Base-by-base conservation (phyloP, 2,113 vertebrate genomes). In the Jacana jacana region DNA sequence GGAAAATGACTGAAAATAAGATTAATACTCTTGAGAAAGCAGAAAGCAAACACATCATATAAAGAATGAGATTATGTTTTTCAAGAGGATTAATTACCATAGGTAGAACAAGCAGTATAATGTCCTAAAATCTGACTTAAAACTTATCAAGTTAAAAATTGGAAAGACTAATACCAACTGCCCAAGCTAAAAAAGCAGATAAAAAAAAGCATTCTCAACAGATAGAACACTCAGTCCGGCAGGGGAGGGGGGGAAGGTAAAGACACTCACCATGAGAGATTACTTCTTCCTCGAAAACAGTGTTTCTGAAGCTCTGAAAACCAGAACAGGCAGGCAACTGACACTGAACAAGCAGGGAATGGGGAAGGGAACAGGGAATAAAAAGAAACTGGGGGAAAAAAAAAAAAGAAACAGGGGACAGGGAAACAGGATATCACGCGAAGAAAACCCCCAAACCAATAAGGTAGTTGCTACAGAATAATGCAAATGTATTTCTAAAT, bases 1-100 rank as follows among this genome's bases (percentile, higher is more conserved):
- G 55, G 55, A 91, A n/a, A 88, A 70, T 39, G 42, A 81, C 65
- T 63, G 80, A 79, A 92, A 87, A 48, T 84, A 91, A 78, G 33
- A 63, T 73, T 75, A 60, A 71, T 39, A 51, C 20, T 39, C 80
- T 33, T 78, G 82, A 91, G 91, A 95, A 91, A 83, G 33, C 28
- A 83, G 71, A 92, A 94, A 68, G 60, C 10, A 95, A 91, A 91
- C 15, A 78, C 86, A 81, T 9, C 24, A 23, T 40, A 79, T 8
- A 30, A 81, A 88, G 55, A 49, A 30, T 54, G 27, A 81, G 19
- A 80, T 55, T 66, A 31, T 75, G 10, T 37, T 93, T 93, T 91
- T 83, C 60, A 93, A 49, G 17, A 39, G 28, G 65, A 71, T 61
- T 6, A 79, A 87, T 71, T 81, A 66, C 12, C 65, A 33, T 27